Conservation (phyloP, 2,888 invertebrate species). For the Strigamia crassipes region DNA sequence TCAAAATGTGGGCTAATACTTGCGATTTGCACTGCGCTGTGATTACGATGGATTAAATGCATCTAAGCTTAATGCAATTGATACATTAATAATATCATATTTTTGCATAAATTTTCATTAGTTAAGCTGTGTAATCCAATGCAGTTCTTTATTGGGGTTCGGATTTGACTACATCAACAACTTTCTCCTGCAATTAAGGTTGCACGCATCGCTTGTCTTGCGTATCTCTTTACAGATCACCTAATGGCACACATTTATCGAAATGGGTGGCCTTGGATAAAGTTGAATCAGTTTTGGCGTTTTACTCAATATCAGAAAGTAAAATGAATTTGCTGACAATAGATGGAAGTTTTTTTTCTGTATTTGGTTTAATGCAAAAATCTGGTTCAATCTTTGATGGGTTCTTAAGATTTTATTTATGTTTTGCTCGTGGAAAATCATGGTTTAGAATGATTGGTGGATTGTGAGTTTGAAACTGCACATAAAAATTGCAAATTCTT, state of each 20-base stretch:
- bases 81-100: background rate
- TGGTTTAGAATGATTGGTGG: conserved; percentile 33
- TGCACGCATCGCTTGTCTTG: background rate
- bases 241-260: conserved; percentile 11
- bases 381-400: background rate
- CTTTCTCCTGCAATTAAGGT: conserved; percentile 28
- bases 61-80: background rate
- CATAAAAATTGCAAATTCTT: conserved; percentile 30
- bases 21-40: background rate
- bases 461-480: conserved; percentile 26
- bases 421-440: background rate
- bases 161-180: background rate
- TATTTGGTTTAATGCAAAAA: background rate
- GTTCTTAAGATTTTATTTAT: background rate
- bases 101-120: background rate
- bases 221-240: background rate
- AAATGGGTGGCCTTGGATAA: background rate
- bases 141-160: background rate
- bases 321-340: background rate
- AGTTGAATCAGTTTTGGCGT: background rate
- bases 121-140: background rate
- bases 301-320: background rate
- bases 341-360: background rate
- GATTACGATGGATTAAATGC: background rate
- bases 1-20: background rate